Percentiles rank a stretch among this genome's conserved stretches.
phyloP scores from a whole-genome alignment of 2,888 invertebrate species.

The Orthosia gothica region DNA sequence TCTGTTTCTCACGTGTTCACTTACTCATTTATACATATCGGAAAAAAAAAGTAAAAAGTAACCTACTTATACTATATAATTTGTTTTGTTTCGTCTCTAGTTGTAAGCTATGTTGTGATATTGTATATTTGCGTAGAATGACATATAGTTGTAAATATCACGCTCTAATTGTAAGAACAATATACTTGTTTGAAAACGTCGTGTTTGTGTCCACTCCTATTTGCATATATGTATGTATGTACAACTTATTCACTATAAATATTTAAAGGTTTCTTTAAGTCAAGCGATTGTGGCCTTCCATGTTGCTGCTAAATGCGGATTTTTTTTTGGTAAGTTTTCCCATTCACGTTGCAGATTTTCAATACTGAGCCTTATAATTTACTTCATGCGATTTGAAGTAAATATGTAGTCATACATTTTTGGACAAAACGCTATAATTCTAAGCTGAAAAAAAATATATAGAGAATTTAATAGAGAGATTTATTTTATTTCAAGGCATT shows the following conservation, averaged over 20 bases:
- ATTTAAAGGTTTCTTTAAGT: constrained; percentile 70
- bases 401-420: neutral
- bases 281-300: constrained; percentile 32
- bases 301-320: constrained; percentile 48
- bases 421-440: too few species aligned
- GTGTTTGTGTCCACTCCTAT: constrained; percentile 62
- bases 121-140: constrained; percentile 38
- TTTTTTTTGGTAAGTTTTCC: neutral
- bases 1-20: neutral
- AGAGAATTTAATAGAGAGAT: too few species aligned
- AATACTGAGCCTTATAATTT: neutral
- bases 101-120: constrained; percentile 48
- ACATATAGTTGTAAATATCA: constrained; percentile 53
- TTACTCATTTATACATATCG: neutral
- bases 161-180: constrained; percentile 67
- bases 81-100: constrained; percentile 38
- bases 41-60: too few species aligned
- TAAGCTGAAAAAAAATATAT: too few species aligned
- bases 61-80: neutral
- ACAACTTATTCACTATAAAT: constrained; percentile 70
- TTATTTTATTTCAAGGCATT: too few species aligned
- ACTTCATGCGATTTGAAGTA: neutral
- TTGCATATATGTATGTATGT: constrained; percentile 51
- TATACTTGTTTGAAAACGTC: constrained; percentile 68
- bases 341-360: neutral